Base-by-base conservation (phyloP, 1,140 invertebrate genomes). In the Orchestia grillus region DNA sequence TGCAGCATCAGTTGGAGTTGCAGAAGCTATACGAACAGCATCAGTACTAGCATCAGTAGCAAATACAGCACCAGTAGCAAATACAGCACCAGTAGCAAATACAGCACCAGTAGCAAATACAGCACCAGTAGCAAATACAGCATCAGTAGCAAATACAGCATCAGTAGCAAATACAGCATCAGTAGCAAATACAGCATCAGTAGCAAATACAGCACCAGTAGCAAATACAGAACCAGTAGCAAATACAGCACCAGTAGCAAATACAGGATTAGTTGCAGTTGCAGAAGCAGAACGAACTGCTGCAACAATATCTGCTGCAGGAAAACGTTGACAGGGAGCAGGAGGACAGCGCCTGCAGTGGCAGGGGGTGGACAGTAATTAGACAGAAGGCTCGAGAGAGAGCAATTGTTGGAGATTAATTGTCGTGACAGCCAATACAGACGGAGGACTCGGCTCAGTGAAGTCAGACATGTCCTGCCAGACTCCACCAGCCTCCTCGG, bases 381-480 rank as follows among this genome's bases (percentile, higher is more conserved):
- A 94, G 92, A 94, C 92, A 45, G 92, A 94, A 94, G 92, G 92
- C 92, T 94, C 92, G 92, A 94, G 92, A 94, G 92, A 94, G 92
- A 94, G 92, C 92, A 94, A 94, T 94, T 94, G 92, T 94, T 44
- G 92, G 92, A 94, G 92, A 94, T 94, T 94, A 94, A 94, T 94
- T 94, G 92, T 94, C 43, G 44, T 94, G 92, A 94, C 92, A 94
- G 92, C 43, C 92, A 94, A 94, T 94, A 94, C 44, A 94, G 92
- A 94, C 92, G 44, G 92, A 94, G 92, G 43, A 94, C 36, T 44
- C 40, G 43, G 44, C 43, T 45, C 92, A 94, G 92, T 94, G 8
- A 94, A 94, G 92, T 45, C 44, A 94, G 92, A 19, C 92, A 41
- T 42, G 88, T 90, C 88, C 15, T 44, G 3, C 36, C 36, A 87